These are phyloP conservation scores for Goniozus legneri DNA, from an alignment of 1,140 invertebrate genomes.

Conservation along the genomic window DNA sequence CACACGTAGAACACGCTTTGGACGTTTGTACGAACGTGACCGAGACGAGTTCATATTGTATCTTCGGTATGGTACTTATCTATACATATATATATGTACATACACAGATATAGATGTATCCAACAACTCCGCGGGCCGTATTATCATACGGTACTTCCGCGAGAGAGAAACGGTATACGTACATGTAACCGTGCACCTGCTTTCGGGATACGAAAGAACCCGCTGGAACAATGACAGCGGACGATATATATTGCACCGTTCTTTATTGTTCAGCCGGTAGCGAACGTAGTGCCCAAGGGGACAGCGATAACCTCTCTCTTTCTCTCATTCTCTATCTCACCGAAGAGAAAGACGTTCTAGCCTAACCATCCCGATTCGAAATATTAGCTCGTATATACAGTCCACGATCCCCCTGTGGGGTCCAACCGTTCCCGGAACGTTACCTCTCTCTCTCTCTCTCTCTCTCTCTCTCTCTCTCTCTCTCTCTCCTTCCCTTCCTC, in stretches of 20 bases:
- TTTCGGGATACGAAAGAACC: too few relatives aligned
- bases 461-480: background rate
- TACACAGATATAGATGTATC: background rate
- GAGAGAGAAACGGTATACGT: too few relatives aligned
- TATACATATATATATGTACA: background rate
- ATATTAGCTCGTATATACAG: conserved; percentile 17
- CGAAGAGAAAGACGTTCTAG: too few relatives aligned
- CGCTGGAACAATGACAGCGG: conserved; percentile 3
- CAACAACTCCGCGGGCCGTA: too few relatives aligned
- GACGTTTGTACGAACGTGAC: conserved; percentile 52
- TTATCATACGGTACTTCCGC: too few relatives aligned
- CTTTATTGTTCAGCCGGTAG: conserved; percentile 1
- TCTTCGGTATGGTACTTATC: background rate
- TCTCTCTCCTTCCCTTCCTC: background rate
- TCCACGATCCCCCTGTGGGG: too few relatives aligned
- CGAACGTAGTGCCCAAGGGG: background rate
- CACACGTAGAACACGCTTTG: too few relatives aligned
- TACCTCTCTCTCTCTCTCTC: conserved; percentile 3
- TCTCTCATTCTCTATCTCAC: too few relatives aligned
- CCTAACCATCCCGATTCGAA: too few relatives aligned
- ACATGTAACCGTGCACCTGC: too few relatives aligned
- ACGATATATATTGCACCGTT: conserved; percentile 8
- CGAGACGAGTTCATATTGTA: conserved; percentile 52
- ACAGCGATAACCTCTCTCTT: too few relatives aligned
- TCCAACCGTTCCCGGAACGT: too few relatives aligned